A percentile compares a stretch with the other conserved stretches of the same genome.
phyloP scores from a whole-genome alignment of 2,113 vertebrate species.

The Myrmecophaga tridactyla region DNA sequence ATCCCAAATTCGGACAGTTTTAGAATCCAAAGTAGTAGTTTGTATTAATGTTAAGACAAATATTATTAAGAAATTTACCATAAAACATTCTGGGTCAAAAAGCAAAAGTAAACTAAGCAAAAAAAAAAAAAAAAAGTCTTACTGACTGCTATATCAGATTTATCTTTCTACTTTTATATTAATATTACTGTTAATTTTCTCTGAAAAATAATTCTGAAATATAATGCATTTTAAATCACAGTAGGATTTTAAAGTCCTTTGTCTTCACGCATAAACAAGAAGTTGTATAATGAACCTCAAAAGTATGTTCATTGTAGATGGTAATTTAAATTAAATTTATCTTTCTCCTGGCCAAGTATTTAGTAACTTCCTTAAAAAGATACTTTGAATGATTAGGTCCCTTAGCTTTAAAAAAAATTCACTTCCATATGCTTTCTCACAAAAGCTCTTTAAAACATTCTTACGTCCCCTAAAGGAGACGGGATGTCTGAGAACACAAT shows the following conservation, averaged over 20 bases:
- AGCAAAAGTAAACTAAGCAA: background rate
- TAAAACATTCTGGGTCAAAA: background rate
- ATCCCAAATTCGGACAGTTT: background rate
- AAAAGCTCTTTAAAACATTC: constrained; percentile 4
- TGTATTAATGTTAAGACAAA: background rate
- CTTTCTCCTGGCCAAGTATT: constrained; percentile 7
- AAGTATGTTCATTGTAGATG: background rate
- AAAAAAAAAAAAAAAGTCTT: too few species aligned
- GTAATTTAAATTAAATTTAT: constrained; percentile 24
- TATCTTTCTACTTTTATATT: background rate
- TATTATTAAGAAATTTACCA: background rate
- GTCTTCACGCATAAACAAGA: background rate
- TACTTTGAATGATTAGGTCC: background rate
- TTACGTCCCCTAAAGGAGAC: background rate
- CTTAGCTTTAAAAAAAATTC: background rate
- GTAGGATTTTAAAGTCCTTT: background rate
- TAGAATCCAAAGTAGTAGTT: background rate
- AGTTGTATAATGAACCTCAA: background rate
- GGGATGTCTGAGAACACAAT: background rate
- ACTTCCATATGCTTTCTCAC: background rate
- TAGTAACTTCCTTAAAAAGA: background rate
- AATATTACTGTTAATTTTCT: background rate
- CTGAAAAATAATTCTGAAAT: background rate
- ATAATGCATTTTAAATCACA: background rate
- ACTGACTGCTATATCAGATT: background rate